Conservation (phyloP, 2,888 invertebrate species). For the Lumbricus terrestris region DNA sequence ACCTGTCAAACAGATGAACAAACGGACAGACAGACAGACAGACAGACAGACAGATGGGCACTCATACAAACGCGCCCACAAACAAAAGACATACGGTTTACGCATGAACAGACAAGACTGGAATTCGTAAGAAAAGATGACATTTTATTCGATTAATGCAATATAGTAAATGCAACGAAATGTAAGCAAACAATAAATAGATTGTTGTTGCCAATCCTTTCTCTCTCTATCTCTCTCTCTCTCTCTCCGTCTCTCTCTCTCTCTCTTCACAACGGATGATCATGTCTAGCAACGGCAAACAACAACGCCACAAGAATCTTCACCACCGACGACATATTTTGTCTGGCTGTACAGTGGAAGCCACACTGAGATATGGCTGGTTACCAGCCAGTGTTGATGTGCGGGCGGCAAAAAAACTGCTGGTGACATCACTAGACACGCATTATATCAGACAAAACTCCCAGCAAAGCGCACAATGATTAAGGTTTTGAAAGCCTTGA, state of each 20-base stretch:
- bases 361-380: neutral
- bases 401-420: neutral
- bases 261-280: too few relatives aligned
- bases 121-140: neutral
- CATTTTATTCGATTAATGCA: neutral
- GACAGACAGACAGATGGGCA: neutral
- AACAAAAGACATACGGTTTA: neutral
- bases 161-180: slow-evolving; percentile 3
- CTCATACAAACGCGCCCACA: neutral
- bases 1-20: neutral
- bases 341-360: neutral
- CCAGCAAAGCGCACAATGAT: neutral
- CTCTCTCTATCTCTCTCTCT: too few relatives aligned
- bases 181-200: neutral
- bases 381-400: neutral
- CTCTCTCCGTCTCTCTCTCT: too few relatives aligned
- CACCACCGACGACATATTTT: neutral
- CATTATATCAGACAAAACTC: neutral
- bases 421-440: neutral
- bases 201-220: neutral
- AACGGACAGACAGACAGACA: neutral
- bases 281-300: neutral
- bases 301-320: neutral
- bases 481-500: neutral
- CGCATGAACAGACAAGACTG: neutral